Conservation (phyloP, 2,888 invertebrate genomes). For the Nemapogon koenigi region DNA sequence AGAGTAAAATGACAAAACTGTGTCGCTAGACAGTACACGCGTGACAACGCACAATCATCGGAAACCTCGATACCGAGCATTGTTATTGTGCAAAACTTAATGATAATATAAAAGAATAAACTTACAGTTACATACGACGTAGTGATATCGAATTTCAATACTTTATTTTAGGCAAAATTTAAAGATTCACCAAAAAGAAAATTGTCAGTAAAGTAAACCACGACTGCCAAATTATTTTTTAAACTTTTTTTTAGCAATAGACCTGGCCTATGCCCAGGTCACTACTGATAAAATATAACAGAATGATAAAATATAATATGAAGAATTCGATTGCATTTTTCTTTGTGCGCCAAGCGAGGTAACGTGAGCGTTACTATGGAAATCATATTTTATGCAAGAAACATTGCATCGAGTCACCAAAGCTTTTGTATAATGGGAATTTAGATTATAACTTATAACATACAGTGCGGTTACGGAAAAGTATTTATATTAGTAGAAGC, state of each 20-base stretch:
- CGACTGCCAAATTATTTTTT: slow-evolving; percentile 54
- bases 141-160: slow-evolving; percentile 22
- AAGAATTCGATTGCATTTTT: background rate
- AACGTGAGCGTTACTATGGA: too few relatives aligned
- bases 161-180: slow-evolving; percentile 8
- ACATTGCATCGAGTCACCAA: too few relatives aligned
- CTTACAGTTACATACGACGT: slow-evolving; percentile 51
- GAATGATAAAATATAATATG: background rate
- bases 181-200: slow-evolving; percentile 21
- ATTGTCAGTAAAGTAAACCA: slow-evolving; percentile 51
- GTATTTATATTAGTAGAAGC: too few relatives aligned
- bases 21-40: slow-evolving; percentile 62
- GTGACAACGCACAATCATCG: slow-evolving; percentile 59
- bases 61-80: slow-evolving; percentile 22
- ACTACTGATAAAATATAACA: too few relatives aligned
- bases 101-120: slow-evolving; percentile 24
- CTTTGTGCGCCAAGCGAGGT: background rate
- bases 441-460: too few relatives aligned
- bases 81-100: slow-evolving; percentile 15
- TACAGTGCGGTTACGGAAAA: too few relatives aligned
- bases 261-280: too few relatives aligned
- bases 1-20: slow-evolving; percentile 61
- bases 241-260: too few relatives aligned
- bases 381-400: too few relatives aligned
- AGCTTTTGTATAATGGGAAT: too few relatives aligned